Evolutionary conservation across 1,140 invertebrate genomes (phyloP), one percentile per base, ranked within the genome.

Genomic region (Trichoplusia ni): DNA sequence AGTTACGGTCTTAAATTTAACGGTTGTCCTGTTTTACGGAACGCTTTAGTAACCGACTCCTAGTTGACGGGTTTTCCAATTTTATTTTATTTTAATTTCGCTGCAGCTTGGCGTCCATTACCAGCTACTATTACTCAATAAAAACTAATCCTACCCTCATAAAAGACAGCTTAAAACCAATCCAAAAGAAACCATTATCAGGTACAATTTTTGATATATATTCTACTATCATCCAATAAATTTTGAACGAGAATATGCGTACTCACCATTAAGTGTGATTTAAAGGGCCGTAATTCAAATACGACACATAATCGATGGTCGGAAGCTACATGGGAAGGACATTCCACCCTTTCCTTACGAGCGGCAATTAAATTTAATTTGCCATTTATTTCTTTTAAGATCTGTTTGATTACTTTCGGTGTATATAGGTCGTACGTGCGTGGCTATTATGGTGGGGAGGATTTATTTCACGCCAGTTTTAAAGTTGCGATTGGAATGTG

Each of bases 261-360:
- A 79, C 71, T 82, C 76, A 75, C 71, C 77, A 79, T 80, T 79
- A 82, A 79, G 68, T 77, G 70, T 80, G 77, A 82, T 82, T 82
- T 80, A 80, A 80, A 64, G 67, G 67, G 63, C 67, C 74, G 67
- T 82, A 70, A 74, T 73, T 82, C 73, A 77, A 64, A 60, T 59
- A 65, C 53, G 80, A 75, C 76, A 64, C 53, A 67, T 73, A 80
- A 82, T 82, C 73, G 77, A 80, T 80, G 67, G 19, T 63, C 49
- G 47, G 51, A 65, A 71, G 63, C 67, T 76, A 77, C 59, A 69
- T 58, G 69, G 40, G 70, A 70, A 67, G 40, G 49, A 46, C 16
- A 46, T 25, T 60, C 40, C 27, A 60, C 40, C 56, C 38, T 44
- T 60, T 60, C 47, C 38, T 60, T 60, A 47, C 29, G 42, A 25